Evolutionary conservation across 2,888 invertebrate species (phyloP), one percentile per base, ranked within the genome.

Genomic region (Xanthia icteritia): DNA sequence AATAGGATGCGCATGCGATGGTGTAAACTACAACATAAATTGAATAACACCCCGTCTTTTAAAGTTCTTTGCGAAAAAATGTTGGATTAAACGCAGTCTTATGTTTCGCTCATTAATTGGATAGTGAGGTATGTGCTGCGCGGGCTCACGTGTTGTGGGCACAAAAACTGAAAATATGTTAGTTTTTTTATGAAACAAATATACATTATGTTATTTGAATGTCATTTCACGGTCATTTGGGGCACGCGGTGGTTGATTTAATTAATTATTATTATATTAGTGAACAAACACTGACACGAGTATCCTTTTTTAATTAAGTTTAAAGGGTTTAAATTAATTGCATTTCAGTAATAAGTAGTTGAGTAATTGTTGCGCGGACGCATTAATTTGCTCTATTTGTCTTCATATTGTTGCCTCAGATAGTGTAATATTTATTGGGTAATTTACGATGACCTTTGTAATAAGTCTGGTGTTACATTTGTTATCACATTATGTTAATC

Each of bases 161-260:
- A 86, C 89, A 92, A 91, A 89, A 90, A 89, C 82, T 86, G 88
- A 86, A 89, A 89, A 88, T 82, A 81, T 84, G 79, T 74, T 79
- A 1, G 72, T 84, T 77, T 80, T n/a, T 75, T 76, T 73, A 79
- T 77, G 42, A 81, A 85, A 84, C 85, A 86, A 82, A 82, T 84
- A 78, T 80, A 83, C 78, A 83, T 84, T 83, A 83, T 79, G 77
- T 87, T 81, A 88, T 83, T 85, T 89, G 89, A 92, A 93, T 93
- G 93, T 93, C 93, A 92, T 94, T 94, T 93, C 93, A 95, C 94
- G 95, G 94, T 94, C 93, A 86, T 91, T 94, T 91, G 85, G 88
- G 88, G 76, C 86, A 80, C 77, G 65, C 67, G 75, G 81, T 90
- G 90, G 89, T 89, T 89, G 79, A 77, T 81, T 85, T 84, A 89